Base-by-base conservation (phyloP, 2,797 vertebrate genomes). In the Chelmon rostratus region DNA sequence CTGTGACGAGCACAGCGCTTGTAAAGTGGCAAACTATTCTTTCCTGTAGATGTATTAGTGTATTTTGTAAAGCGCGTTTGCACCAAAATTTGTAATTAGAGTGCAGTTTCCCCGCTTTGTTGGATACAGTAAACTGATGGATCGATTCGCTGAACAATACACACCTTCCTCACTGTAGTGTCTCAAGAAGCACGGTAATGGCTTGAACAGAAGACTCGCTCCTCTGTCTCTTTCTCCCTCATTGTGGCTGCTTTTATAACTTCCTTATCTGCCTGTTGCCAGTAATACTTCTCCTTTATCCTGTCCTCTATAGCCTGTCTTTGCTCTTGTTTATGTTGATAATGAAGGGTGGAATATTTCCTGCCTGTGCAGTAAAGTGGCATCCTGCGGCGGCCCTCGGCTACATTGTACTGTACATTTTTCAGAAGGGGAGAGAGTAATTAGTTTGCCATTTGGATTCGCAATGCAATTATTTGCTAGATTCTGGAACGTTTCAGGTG, bases 381-480 rank as follows among this genome's bases (percentile, higher is more conserved):
- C 50, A 70, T 88, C 91, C 84, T 79, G 81, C 80, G 63, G 85
- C 63, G 57, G 67, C 67, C 86, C 69, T 85, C 67, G 64, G 62
- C 77, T 63, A 64, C 77, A 63, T 66, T 54, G 70, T 57, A 61
- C 85, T 80, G 73, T 84, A 71, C 69, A 66, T 89, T 90, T 86
- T 78, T 83, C 38, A 70, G 57, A 75, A 46, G 79, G 66, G 72
- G 69, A 83, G 71, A 83, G 75, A 90, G 78, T 91, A 93, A 94
- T 93, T 91, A 90, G 87, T 89, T 88, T 86, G 86, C 84, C 82
- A 88, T 94, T 93, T 91, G 82, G 87, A 93, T 90, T 31, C 82
- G 88, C 84, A 64, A 73, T 67, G 82, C 90, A 92, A 88, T 93
- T 90, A 92, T 88, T 90, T 75, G 50, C 79, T 70, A 71, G 78